Evolutionary conservation across 2,113 vertebrate species (phyloP), one percentile per base, ranked within the genome.

Genomic region (Mugil cephalus): DNA sequence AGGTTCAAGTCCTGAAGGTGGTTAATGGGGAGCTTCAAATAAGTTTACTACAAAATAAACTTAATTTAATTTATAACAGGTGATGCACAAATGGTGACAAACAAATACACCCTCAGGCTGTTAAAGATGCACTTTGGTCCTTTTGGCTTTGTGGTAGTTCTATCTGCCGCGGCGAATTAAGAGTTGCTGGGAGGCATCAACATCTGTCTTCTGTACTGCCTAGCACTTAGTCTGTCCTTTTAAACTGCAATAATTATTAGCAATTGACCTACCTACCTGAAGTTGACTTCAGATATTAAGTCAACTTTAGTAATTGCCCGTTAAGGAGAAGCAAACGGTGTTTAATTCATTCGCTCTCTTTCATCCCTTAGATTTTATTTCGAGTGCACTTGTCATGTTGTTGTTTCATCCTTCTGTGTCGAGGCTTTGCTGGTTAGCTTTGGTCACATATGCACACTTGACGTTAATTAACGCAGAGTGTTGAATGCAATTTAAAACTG

Each of bases 11-110:
- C 40, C 14, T 11, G 6, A 40, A 60, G 42, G 35, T 69, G 18
- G 15, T 34, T 73, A 21, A 74, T 56, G 43, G 51, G 21, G 24
- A 24, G 30, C 34, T 62, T 43, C 9, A 61, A 73, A 76, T 55
- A 59, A 24, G 19, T 38, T 51, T 48, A 21, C 40, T 12, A 11
- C 36, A 15, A 24, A 30, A 2, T 30, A 30, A 2, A 30, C 24
- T 30, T n/a, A n/a, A n/a, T n/a, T n/a, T n/a, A n/a, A n/a, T 30
- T 30, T 30, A 30, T 5, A 39, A 59, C 15, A 8, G 14, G 24
- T 61, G 42, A 15, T 43, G 12, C 34, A 43, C 48, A 7, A 11
- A 43, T 53, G 8, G 17, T 43, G 42, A 42, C 39, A 51, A 40
- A 40, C 10, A 50, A 68, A 34, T 21, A n/a, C 12, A 46, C 19